phyloP scores from a whole-genome alignment of 2,888 invertebrate genomes.

The Hypercompe scribonia region DNA sequence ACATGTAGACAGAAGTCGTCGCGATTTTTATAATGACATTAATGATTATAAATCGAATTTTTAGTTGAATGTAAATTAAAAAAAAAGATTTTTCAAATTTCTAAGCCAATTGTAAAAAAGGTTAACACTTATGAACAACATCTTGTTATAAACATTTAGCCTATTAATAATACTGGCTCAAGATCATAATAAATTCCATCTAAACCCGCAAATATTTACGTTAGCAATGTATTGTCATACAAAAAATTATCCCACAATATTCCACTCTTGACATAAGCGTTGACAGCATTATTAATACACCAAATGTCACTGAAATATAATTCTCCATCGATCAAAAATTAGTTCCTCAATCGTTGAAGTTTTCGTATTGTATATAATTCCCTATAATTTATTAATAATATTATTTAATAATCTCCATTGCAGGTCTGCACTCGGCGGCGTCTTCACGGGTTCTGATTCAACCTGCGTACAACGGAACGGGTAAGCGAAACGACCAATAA shows the following conservation, averaged over 20 bases:
- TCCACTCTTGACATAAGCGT: not conserved
- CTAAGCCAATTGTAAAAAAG: constrained; percentile 52
- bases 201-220: not conserved
- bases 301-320: constrained; percentile 38
- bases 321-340: constrained; percentile 36
- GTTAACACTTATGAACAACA: constrained; percentile 58
- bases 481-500: constrained; percentile 79
- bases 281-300: constrained; percentile 49
- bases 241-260: not conserved
- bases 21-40: constrained; percentile 63
- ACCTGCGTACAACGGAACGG: constrained; percentile 85
- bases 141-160: constrained; percentile 44
- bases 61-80: constrained; percentile 50
- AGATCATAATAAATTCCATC: not conserved
- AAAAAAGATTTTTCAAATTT: constrained; percentile 42
- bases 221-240: too few relatives aligned
- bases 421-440: constrained; percentile 24
- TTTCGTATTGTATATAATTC: constrained; percentile 53
- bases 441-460: constrained; percentile 83
- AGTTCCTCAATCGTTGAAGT: constrained; percentile 27
- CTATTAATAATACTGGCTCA: constrained; percentile 41
- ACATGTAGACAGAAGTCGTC: constrained; percentile 79
- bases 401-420: constrained; percentile 45
- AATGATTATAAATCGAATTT: constrained; percentile 60
- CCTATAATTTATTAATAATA: constrained; percentile 51